Evolutionary conservation across 2,797 vertebrate genomes (phyloP).

Genomic region (Eremophila alpestris): DNA sequence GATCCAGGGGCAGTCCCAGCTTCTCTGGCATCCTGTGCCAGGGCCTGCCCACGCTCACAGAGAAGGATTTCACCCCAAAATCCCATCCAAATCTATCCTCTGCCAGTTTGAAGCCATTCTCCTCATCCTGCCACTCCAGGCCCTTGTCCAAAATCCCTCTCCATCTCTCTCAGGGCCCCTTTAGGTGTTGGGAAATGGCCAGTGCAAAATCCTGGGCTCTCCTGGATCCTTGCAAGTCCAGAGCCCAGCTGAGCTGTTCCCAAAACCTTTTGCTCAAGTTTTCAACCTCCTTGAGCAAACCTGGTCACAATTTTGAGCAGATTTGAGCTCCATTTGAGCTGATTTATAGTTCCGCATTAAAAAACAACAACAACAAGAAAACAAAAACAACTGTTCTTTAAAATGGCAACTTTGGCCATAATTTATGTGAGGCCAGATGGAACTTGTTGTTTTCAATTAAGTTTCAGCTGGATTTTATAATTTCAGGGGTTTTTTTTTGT

Average conservation of each 20-base stretch:
- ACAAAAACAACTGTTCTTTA: background rate
- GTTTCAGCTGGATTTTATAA: slow-evolving; percentile 39
- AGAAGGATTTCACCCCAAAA: background rate
- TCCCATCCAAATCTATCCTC: background rate
- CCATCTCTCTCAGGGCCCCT: background rate
- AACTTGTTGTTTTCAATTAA: slow-evolving; percentile 40
- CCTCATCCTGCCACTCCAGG: background rate
- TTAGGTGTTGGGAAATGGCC: accelerated
- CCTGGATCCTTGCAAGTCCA: background rate
- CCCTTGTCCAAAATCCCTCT: background rate
- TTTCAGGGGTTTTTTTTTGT: background rate
- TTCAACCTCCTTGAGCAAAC: background rate
- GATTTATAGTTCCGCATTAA: slow-evolving; percentile 26
- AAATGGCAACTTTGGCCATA: slow-evolving; percentile 9
- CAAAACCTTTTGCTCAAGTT: background rate
- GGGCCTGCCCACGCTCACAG: background rate
- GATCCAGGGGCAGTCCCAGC: background rate
- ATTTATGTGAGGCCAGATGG: slow-evolving; percentile 8
- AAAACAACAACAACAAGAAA: background rate
- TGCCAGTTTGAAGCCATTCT: background rate
- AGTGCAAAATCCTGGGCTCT: accelerated
- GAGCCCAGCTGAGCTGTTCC: background rate
- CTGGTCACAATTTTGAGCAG: background rate
- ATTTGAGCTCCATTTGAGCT: background rate
- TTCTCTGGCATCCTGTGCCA: background rate